Evolutionary conservation across 2,888 invertebrate genomes (phyloP), one percentile per base, ranked within the genome.

Genomic region (Diarsia brunnea): DNA sequence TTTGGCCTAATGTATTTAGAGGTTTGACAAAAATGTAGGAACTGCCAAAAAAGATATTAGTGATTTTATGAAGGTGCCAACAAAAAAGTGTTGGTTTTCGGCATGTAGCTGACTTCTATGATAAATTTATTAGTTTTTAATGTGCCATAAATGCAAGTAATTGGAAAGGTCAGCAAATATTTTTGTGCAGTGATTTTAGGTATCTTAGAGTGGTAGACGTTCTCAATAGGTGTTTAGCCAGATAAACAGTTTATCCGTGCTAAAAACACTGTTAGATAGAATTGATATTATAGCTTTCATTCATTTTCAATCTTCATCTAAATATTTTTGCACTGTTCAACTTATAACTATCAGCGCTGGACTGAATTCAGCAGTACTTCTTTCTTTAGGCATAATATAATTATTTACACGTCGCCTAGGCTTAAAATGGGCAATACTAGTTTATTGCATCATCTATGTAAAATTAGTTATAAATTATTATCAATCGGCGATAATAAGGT

Each of bases 31-130:
- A 69, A 67, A 38, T 67, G 7, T 69, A 73, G 31, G 43, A 79
- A 64, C 60, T 81, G 65, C 65, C 71, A 81, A 81, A 71, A 64
- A 75, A 55, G 4, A 60, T 66, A 38, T 70, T 63, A 43, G 43
- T 31, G 1, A 64, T 64, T 64, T n/a, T 64, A 51, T 45, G 21
- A 67, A 31, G 19, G 38, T 51, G 73, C 63, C 55, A 67, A 55
- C n/a, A 16, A 27, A 27, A 69, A 49, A n/a, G 21, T 12, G 21
- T 43, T 53, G 11, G 24, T 10, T 61, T 61, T 45, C 14, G 45
- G 43, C 24, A 16, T 31, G 16, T 60, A 75, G 27, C 72, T 66
- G 51, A 64, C 38, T 63, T 45, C n/a, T 43, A 49, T 24, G 4
- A 63, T 49, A 27, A 68, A 73, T 64, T 24, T 14, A 38, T 47